Conservation (phyloP, 1,140 invertebrate genomes). For the Bombus polaris region DNA sequence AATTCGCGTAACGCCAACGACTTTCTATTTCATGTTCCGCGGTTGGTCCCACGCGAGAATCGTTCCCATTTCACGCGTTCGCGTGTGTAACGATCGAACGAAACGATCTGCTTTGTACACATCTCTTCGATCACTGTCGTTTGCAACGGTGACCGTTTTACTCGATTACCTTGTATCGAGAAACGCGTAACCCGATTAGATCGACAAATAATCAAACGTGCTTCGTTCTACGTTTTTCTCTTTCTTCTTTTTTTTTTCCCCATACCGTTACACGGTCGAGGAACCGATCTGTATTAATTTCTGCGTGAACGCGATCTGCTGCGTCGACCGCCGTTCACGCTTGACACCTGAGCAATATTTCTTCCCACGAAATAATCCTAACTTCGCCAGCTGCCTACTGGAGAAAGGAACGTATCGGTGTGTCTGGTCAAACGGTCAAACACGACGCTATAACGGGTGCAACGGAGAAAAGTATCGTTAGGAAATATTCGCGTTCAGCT, state of each 20-base stretch:
- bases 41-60: slow-evolving; percentile 26
- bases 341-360: background rate
- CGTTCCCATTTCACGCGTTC: slow-evolving; percentile 8
- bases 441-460: background rate
- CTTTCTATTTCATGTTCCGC: slow-evolving; percentile 26
- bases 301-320: background rate
- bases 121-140: background rate
- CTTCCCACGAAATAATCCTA: slow-evolving; percentile 1
- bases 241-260: background rate
- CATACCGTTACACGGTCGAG: background rate
- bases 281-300: slow-evolving; percentile 8
- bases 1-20: slow-evolving; percentile 22
- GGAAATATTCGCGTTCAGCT: too few relatives aligned
- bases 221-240: background rate
- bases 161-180: background rate
- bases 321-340: too few relatives aligned
- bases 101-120: background rate
- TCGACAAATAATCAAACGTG: background rate
- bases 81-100: slow-evolving; percentile 5
- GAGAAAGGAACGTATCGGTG: background rate
- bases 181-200: background rate
- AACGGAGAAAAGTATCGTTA: background rate
- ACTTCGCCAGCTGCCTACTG: background rate
- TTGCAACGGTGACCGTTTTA: background rate
- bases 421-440: background rate